phyloP scores from a whole-genome alignment of 2,797 vertebrate genomes.

The Microhierax caerulescens region DNA sequence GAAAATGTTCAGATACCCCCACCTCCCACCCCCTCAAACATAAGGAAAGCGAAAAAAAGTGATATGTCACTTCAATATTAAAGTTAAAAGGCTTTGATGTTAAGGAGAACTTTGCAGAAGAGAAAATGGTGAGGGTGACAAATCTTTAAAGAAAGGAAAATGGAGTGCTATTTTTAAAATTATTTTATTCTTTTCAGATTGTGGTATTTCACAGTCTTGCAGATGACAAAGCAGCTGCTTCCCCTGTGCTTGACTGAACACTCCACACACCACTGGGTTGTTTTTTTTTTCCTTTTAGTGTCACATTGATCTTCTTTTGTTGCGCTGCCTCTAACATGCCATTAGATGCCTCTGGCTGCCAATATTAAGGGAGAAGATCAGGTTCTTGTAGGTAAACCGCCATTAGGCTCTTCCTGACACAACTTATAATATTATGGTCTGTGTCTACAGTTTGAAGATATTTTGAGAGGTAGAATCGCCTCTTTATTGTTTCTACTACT shows the following conservation, averaged over 20 bases:
- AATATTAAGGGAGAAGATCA: neutral
- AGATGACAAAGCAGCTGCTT: conserved; percentile 52
- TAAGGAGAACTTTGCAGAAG: conserved; percentile 2
- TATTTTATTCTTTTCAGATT: conserved; percentile 29
- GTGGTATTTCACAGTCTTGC: conserved; percentile 12
- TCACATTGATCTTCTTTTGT: conserved; percentile 49
- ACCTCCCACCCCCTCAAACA: neutral
- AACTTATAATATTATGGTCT: neutral
- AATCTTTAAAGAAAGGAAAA: conserved; percentile 48
- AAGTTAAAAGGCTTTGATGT: conserved; percentile 38
- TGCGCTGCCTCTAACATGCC: neutral
- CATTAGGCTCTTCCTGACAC: conserved; percentile 20
- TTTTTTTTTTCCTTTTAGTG: neutral
- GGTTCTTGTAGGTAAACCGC: neutral
- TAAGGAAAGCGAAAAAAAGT: neutral
- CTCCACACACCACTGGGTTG: conserved; percentile 1
- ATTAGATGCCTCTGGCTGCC: neutral
- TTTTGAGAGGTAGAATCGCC: neutral
- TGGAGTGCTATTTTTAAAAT: conserved; percentile 44
- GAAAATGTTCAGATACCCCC: neutral
- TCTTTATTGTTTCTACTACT: neutral
- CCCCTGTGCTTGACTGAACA: conserved; percentile 14
- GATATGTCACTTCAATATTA: neutral
- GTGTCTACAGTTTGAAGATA: neutral
- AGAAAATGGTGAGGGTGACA: conserved; percentile 28